Conservation (phyloP, 2,113 vertebrate species). For the Sceloporus tristichus region DNA sequence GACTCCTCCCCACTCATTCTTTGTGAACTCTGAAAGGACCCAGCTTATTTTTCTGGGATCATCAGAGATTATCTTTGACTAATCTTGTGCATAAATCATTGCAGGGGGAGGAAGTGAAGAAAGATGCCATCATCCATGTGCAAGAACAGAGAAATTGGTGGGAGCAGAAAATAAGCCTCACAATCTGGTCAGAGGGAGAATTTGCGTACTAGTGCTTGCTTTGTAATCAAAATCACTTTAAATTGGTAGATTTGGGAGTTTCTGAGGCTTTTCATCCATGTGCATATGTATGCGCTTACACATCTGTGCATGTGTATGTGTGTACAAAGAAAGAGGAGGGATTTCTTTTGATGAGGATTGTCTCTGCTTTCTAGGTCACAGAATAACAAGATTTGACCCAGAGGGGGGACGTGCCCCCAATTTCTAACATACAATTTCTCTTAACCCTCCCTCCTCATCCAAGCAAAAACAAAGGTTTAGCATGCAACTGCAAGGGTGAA, state of each 20-base stretch:
- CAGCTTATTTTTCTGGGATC: rapidly evolving
- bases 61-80: background rate
- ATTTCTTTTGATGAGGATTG: slow-evolving; percentile 63
- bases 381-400: slow-evolving; percentile 75
- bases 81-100: background rate
- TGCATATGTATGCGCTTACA: background rate
- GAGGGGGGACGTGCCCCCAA: too few species aligned
- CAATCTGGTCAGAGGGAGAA: slow-evolving; percentile 36
- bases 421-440: background rate
- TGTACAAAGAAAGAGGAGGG: background rate
- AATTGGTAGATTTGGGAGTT: slow-evolving; percentile 64
- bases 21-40: background rate
- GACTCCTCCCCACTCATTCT: background rate
- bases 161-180: slow-evolving; percentile 35
- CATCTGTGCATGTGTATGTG: slow-evolving; percentile 43
- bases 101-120: background rate
- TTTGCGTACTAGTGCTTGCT: slow-evolving; percentile 49
- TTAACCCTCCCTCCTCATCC: background rate
- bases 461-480: slow-evolving; percentile 54
- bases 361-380: slow-evolving; percentile 74
- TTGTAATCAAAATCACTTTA: slow-evolving; percentile 64
- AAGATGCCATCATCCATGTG: background rate
- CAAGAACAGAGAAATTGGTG: background rate
- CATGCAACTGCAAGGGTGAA: background rate
- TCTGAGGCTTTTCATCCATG: slow-evolving; percentile 44